These are phyloP conservation scores for Ceratosolen fusciceps DNA, from an alignment of 1,140 invertebrate species.

Conservation along the genomic window DNA sequence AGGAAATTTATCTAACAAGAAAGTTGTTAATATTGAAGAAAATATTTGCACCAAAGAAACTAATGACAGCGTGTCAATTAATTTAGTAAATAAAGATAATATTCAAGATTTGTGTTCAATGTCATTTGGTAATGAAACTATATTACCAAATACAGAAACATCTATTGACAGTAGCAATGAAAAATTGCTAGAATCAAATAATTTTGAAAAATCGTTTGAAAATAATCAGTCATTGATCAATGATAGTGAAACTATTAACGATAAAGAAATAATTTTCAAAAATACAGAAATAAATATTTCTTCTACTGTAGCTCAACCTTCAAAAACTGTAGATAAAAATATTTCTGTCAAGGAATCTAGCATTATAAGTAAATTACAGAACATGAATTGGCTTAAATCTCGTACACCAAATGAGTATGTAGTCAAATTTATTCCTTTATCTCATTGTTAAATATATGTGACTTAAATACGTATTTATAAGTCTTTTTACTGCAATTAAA, in stretches of 20 bases:
- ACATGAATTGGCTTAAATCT: conserved; percentile 57
- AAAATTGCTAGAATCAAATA: conserved; percentile 9
- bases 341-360: conserved; percentile 39
- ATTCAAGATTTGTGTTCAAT: neutral
- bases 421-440: neutral
- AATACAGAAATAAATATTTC: conserved; percentile 16
- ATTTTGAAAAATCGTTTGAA: neutral
- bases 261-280: neutral
- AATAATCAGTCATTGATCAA: neutral
- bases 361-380: conserved; percentile 52
- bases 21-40: neutral
- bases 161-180: neutral
- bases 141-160: neutral
- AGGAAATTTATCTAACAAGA: neutral
- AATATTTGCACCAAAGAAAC: neutral
- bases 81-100: neutral
- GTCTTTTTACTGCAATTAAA: too few species aligned
- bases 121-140: neutral
- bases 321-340: conserved; percentile 46
- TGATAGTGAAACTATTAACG: neutral
- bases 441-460: too few species aligned
- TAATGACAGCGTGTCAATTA: neutral
- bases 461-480: too few species aligned
- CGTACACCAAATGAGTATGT: conserved; percentile 43
- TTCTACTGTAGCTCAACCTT: conserved; percentile 46